These are phyloP conservation scores for Petrosia ficiformis DNA, from an alignment of 37 sponge, comb jelly and placozoan species.

Conservation along the genomic window DNA sequence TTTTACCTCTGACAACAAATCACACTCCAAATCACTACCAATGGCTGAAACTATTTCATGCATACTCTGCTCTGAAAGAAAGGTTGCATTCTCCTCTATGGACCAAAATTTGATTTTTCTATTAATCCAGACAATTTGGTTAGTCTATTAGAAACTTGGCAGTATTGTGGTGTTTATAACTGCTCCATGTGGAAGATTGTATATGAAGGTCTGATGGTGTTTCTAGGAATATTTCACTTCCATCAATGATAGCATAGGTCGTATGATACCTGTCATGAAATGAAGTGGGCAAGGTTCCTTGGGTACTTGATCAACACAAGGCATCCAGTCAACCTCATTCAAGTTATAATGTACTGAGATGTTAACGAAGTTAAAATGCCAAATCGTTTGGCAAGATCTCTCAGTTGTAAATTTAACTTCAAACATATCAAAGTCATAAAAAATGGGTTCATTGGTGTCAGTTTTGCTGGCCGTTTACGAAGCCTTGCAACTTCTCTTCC, in stretches of 20 bases:
- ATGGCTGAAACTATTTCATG: no score
- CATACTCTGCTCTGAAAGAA: no score
- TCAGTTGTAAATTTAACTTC: background rate
- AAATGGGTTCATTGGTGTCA: constrained; percentile 14
- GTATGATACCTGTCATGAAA: constrained; percentile 1
- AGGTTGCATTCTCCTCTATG: no score
- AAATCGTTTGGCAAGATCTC: constrained; percentile 22
- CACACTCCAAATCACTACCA: no score
- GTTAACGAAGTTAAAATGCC: background rate
- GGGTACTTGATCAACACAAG: background rate
- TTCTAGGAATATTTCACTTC: background rate
- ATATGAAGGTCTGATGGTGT: no score
- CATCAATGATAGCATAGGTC: constrained; percentile 12
- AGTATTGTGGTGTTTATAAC: constrained; percentile 15
- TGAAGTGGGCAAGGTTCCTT: background rate
- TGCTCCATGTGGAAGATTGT: background rate
- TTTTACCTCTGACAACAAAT: no score
- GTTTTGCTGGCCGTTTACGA: background rate
- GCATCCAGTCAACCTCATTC: background rate
- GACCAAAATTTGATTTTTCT: no score
- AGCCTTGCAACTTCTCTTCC: no score
- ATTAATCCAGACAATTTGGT: no score
- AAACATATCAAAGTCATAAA: constrained; percentile 15
- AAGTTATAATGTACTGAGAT: constrained; percentile 19
- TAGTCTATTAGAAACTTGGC: constrained; percentile 25